Evolutionary conservation across 30 jellyfish, hydroid and myxozoan species (phyloP).

Genomic region (Hydra vulgaris): DNA sequence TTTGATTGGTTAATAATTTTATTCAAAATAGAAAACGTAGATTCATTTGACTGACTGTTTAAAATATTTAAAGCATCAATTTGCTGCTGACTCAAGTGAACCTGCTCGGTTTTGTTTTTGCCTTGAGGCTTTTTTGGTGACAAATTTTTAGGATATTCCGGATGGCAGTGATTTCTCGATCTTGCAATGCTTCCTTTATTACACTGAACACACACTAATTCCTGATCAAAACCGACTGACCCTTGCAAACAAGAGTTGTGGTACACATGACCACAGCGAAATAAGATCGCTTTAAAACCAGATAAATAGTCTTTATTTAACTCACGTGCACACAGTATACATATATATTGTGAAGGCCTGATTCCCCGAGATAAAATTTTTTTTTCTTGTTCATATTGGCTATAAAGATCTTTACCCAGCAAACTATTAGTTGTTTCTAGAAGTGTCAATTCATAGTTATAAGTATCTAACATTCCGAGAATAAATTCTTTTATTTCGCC

Average conservation of each 20-base stretch:
- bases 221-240: constrained; percentile 78
- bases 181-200: constrained; percentile 28
- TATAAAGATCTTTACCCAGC: constrained; percentile 67
- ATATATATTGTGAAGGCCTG: constrained; percentile 37
- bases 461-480: constrained; percentile 94
- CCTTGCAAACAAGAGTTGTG: constrained; percentile 88
- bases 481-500: constrained; percentile 91
- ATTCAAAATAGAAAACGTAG: constrained; percentile 7
- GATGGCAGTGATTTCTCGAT: background rate
- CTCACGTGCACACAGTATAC: constrained; percentile 54
- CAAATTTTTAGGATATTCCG: background rate
- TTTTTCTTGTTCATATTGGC: constrained; percentile 66
- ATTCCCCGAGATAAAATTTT: constrained; percentile 56
- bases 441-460: constrained; percentile 81
- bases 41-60: background rate
- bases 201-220: constrained; percentile 62
- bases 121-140: background rate
- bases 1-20: background rate
- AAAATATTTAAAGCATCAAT: constrained; percentile 27
- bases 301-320: constrained; percentile 32
- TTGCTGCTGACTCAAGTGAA: constrained; percentile 19
- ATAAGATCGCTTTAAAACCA: constrained; percentile 35
- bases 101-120: background rate
- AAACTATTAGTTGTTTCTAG: constrained; percentile 76
- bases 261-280: constrained; percentile 75